These are phyloP conservation scores for Tetragonula clypearis DNA, from an alignment of 1,140 invertebrate genomes.

Conservation along the genomic window DNA sequence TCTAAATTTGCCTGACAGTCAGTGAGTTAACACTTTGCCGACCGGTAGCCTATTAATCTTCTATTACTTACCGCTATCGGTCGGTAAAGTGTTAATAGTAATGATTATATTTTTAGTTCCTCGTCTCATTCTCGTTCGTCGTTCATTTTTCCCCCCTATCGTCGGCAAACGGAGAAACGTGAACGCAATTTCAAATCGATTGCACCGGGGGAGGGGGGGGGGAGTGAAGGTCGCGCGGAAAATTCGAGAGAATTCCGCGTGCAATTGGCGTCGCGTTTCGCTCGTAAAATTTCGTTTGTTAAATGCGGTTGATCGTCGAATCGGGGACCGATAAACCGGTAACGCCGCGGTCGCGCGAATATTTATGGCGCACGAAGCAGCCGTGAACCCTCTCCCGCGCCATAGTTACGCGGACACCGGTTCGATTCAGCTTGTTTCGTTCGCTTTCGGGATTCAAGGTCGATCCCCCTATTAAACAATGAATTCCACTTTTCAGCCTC, in stretches of 20 bases:
- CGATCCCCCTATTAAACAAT: slow-evolving; percentile 20
- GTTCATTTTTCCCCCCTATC: too few species aligned
- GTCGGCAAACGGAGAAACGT: too few species aligned
- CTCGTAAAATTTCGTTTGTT: slow-evolving; percentile 42
- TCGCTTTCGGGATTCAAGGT: slow-evolving; percentile 28
- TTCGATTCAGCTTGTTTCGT: slow-evolving; percentile 6
- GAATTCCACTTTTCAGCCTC: slow-evolving; percentile 38
- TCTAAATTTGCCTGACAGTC: too few species aligned
- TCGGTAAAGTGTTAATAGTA: too few species aligned
- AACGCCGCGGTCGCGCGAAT: slow-evolving; percentile 31
- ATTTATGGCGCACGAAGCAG: slow-evolving; percentile 60
- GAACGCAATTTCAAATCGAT: neutral
- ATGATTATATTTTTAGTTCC: too few species aligned
- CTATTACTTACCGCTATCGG: too few species aligned
- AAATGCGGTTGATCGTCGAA: slow-evolving; percentile 35
- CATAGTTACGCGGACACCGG: neutral
- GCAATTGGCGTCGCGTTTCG: slow-evolving; percentile 5
- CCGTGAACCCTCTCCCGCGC: slow-evolving; percentile 34
- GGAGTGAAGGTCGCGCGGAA: neutral
- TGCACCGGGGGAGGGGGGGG: neutral
- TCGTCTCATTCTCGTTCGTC: too few species aligned
- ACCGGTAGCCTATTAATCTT: too few species aligned
- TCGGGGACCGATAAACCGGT: slow-evolving; percentile 11
- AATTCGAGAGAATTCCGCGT: slow-evolving; percentile 10
- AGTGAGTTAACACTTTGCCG: too few species aligned